Conservation (phyloP, 2,888 invertebrate genomes). For the Psococerastis gibbosa region DNA sequence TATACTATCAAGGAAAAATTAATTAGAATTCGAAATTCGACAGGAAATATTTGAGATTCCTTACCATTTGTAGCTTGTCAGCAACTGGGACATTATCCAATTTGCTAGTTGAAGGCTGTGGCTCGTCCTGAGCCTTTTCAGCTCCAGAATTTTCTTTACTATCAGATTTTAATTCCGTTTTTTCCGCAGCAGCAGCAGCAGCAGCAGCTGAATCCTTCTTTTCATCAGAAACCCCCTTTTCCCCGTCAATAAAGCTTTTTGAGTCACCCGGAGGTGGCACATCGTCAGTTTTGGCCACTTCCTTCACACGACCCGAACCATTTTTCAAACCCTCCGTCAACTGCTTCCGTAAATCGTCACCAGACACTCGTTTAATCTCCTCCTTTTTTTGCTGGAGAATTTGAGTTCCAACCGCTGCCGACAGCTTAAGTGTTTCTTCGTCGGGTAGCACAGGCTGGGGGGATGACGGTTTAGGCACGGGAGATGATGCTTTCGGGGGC, state of each 20-base stretch:
- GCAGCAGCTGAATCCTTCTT: too few species aligned
- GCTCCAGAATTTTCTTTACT: too few species aligned
- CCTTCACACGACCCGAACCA: neutral
- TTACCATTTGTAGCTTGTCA: too few species aligned
- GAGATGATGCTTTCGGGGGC: neutral
- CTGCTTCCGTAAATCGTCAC: neutral
- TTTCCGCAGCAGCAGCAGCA: too few species aligned
- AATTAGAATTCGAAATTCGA: too few species aligned
- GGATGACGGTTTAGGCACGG: neutral
- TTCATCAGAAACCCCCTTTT: too few species aligned
- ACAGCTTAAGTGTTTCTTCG: neutral
- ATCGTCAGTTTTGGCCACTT: neutral
- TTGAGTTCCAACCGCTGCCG: neutral
- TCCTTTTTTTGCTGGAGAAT: neutral
- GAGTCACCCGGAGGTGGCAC: too few species aligned
- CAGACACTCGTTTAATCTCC: neutral
- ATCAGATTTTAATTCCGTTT: too few species aligned
- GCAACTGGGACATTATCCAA: neutral
- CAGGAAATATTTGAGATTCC: too few species aligned
- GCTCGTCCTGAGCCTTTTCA: too few species aligned
- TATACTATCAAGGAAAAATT: too few species aligned
- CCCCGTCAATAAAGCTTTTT: too few species aligned
- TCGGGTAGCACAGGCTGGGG: neutral
- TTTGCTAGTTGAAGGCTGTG: neutral
- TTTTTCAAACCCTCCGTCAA: neutral